These are phyloP conservation scores for Machaerirhynchus nigripectus DNA, from an alignment of 2,113 vertebrate species.

Conservation along the genomic window DNA sequence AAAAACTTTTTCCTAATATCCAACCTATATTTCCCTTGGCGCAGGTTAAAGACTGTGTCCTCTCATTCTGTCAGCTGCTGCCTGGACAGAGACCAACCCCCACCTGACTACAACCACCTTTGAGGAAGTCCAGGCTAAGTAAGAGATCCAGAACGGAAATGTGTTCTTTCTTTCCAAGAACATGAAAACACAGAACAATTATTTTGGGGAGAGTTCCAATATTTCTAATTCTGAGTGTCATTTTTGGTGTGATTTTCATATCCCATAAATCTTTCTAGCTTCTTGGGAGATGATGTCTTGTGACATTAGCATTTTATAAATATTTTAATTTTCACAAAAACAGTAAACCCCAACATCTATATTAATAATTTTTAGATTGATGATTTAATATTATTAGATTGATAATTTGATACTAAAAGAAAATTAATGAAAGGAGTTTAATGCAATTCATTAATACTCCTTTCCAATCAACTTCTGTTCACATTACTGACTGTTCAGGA, in stretches of 20 bases:
- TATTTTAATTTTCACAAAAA: background rate
- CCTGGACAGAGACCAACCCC: too few relatives aligned
- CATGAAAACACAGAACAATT: background rate
- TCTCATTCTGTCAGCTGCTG: too few relatives aligned
- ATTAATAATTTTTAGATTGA: background rate
- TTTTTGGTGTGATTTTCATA: background rate
- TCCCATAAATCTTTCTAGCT: background rate
- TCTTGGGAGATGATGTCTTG: background rate
- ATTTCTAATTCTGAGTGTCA: background rate
- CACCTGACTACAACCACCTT: too few relatives aligned
- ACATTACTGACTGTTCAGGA: background rate
- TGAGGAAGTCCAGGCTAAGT: background rate
- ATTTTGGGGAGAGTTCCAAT: background rate
- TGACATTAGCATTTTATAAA: background rate
- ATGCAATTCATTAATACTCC: background rate
- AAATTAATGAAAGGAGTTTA: background rate
- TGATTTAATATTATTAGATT: background rate
- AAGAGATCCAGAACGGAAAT: background rate
- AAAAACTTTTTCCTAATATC: too few relatives aligned
- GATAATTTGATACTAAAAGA: background rate
- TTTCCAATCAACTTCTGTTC: background rate
- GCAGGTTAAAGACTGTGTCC: too few relatives aligned
- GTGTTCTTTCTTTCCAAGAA: background rate
- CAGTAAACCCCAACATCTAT: fast-evolving
- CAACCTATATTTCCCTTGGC: too few relatives aligned